Base-by-base conservation (phyloP, 2,797 vertebrate species). In the Crenichthys baileyi region DNA sequence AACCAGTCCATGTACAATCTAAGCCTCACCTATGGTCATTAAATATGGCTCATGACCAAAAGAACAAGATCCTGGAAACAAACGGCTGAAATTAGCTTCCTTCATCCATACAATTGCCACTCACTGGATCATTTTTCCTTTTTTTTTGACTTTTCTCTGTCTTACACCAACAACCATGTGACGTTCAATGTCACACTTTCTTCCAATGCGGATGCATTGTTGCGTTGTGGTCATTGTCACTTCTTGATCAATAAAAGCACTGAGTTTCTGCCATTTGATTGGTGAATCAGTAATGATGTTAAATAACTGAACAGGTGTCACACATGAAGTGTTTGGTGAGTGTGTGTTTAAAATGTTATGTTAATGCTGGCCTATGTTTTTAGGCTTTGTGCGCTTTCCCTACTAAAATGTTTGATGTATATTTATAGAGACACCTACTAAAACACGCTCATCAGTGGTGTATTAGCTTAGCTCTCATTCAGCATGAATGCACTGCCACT, bases 401-500 rank as follows among this genome's bases (percentile, higher is more conserved):
- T n/a, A 16, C n/a, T 46, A 26, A 44, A 26, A 70, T 15, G 24
- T 70, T 13, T 46, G 24, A 26, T 70, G 41, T 46, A 46, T 70
- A 46, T 70, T 70, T 26, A 46, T 15, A 15, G 16, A 46, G 67
- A 46, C 41, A 48, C 24, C 24, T 46, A 26, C 18, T 58, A 15
- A 48, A 70, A 46, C 7, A 22, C 26, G 41, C 41, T 70, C 67
- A 46, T 26, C 67, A 26, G 22, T n/a, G 13, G 9, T 22, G 36
- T 12, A 67, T 41, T 16, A 46, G 44, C 67, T 7, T 41, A 46
- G 67, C 22, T 68, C 39, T 46, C 24, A 29, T 71, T 68, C 72
- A 72, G 18, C 68, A n/a, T 16, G 24, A 82, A 82, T 0, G 4
- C 22, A 7, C 67, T 70, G 67, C 41, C 67, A 70, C 41, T 70